Evolutionary conservation across 2,113 vertebrate species (phyloP).

Genomic region (Lamprotornis superbus): DNA sequence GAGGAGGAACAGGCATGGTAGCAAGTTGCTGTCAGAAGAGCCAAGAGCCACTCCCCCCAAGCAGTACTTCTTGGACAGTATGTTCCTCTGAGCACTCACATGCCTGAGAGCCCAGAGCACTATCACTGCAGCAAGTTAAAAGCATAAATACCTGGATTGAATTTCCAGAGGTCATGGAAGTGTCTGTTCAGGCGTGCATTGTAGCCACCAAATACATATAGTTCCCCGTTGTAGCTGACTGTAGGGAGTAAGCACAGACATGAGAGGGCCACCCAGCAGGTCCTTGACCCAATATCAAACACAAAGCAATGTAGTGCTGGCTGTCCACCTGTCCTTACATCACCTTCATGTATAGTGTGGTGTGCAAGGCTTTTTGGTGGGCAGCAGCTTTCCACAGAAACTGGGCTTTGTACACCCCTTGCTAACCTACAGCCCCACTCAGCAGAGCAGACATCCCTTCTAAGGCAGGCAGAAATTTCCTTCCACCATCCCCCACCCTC

Average conservation of each 20-base stretch:
- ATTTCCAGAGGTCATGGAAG: slow-evolving; percentile 98
- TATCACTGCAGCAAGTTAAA: background rate
- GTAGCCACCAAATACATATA: slow-evolving; percentile 97
- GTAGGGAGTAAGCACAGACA: background rate
- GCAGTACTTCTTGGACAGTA: background rate
- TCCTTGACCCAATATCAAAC: background rate
- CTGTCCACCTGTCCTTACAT: background rate
- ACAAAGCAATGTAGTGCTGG: background rate
- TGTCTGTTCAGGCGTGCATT: slow-evolving; percentile 94
- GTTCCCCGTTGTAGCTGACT: slow-evolving; percentile 93
- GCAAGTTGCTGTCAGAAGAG: background rate
- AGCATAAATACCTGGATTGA: slow-evolving; percentile 86
- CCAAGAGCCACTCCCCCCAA: background rate
- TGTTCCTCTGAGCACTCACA: background rate
- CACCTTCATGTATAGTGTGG: background rate
- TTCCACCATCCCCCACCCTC: background rate
- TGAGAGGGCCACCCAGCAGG: background rate
- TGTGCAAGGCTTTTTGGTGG: accelerated
- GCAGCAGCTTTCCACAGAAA: background rate
- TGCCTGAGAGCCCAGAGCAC: background rate
- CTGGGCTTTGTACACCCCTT: background rate
- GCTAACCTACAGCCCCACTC: background rate
- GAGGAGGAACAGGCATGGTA: background rate
- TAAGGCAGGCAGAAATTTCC: background rate
- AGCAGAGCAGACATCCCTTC: background rate